Percentiles rank a stretch among this genome's conserved stretches.
Evolutionary conservation across 2,113 vertebrate species (phyloP).

Genomic region (zebrafish (Danio rerio)): DNA sequence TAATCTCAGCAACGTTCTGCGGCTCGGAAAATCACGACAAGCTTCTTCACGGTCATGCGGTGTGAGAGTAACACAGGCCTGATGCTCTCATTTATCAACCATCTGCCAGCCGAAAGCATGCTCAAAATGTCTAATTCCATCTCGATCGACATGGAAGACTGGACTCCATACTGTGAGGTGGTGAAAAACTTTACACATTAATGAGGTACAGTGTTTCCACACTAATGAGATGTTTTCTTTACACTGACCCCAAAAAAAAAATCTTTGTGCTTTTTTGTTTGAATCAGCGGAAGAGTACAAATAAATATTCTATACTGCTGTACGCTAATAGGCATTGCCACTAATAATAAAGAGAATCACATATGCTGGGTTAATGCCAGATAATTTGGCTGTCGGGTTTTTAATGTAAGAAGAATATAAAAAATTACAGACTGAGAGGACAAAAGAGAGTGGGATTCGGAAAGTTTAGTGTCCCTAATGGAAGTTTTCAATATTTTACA

Average conservation of each 20-base stretch:
- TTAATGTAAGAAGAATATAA: background rate
- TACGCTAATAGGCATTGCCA: background rate
- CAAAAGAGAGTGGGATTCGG: background rate
- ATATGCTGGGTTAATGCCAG: background rate
- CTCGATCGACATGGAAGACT: background rate
- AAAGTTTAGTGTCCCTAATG: conserved; percentile 40
- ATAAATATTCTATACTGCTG: background rate
- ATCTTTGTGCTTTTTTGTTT: background rate
- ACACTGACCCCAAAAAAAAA: background rate
- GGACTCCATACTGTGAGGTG: background rate
- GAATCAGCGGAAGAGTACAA: background rate
- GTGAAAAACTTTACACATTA: background rate
- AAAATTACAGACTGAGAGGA: background rate
- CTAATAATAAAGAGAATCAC: conserved; percentile 22
- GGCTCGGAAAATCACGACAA: background rate
- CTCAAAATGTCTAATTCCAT: background rate
- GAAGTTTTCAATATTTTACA: conserved; percentile 48
- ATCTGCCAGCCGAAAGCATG: background rate
- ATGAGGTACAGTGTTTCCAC: conserved; percentile 2
- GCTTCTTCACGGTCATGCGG: background rate
- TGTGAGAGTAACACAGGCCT: background rate
- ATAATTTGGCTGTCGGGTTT: background rate
- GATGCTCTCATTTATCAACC: conserved; percentile 30
- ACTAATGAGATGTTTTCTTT: conserved; percentile 31
- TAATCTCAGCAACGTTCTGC: conserved; percentile 16